These are phyloP conservation scores for Hirundichthys speculiger DNA, from an alignment of 2,113 vertebrate genomes.

Conservation along the genomic window DNA sequence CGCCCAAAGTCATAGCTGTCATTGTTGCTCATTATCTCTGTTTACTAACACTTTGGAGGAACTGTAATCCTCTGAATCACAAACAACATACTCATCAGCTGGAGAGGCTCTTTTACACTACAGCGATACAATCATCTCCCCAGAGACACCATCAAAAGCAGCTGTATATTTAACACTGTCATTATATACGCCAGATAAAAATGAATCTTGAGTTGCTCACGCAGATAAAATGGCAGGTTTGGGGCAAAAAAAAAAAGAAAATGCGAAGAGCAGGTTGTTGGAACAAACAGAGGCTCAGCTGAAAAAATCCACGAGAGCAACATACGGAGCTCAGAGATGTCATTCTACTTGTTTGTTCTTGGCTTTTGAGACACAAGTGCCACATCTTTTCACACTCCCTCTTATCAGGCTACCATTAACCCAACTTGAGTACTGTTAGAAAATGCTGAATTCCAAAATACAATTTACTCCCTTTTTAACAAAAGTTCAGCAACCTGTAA, in stretches of 20 bases:
- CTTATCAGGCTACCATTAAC: constrained; percentile 5
- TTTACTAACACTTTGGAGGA: not conserved
- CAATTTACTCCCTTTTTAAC: constrained; percentile 5
- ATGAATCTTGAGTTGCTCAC: constrained; percentile 15
- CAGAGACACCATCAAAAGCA: constrained; percentile 9
- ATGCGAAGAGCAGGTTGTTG: constrained; percentile 1
- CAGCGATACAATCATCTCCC: not conserved
- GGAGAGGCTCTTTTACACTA: not conserved
- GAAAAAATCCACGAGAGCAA: not conserved
- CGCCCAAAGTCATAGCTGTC: not conserved
- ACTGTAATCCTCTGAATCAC: too few relatives aligned
- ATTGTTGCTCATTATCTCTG: constrained; percentile 4
- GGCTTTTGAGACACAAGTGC: not conserved
- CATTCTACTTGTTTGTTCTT: not conserved
- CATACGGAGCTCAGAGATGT: not conserved
- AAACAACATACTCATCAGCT: constrained; percentile 2
- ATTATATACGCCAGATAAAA: constrained; percentile 11
- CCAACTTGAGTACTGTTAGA: not conserved
- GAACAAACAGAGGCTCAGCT: not conserved
- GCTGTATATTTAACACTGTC: not conserved
- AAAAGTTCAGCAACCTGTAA: constrained; percentile 13
- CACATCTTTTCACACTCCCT: not conserved
- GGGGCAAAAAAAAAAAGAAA: not conserved
- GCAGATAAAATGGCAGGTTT: constrained; percentile 22
- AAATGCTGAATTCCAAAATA: constrained; percentile 6